Evolutionary conservation across 2,113 vertebrate genomes (phyloP).

Genomic region (Malurus elegans): DNA sequence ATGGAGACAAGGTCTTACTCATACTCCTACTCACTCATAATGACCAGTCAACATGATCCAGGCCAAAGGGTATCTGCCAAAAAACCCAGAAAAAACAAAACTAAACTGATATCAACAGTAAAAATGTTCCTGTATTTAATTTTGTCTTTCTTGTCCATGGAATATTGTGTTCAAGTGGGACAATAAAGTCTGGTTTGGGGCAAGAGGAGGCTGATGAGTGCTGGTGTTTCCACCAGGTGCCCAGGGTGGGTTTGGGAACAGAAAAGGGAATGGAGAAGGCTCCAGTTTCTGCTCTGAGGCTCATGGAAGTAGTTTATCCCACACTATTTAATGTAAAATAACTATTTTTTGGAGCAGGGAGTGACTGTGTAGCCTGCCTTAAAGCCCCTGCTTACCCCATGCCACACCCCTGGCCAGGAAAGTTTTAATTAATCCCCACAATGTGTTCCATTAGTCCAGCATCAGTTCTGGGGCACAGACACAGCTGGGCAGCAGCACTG

Average conservation of each 20-base stretch:
- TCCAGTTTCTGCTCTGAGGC: background rate
- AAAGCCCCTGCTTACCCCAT: background rate
- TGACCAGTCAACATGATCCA: background rate
- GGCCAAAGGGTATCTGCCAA: background rate
- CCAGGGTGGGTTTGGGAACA: background rate
- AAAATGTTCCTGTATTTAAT: background rate
- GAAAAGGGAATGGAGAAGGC: background rate
- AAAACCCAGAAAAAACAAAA: background rate
- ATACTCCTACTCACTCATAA: background rate
- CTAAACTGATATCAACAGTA: background rate
- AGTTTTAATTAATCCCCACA: background rate
- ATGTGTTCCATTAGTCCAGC: background rate
- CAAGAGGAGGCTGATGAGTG: background rate
- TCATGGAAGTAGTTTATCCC: background rate
- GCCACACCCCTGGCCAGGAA: background rate
- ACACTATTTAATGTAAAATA: background rate
- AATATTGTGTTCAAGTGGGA: background rate
- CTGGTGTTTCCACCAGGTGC: background rate
- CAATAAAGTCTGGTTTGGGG: background rate
- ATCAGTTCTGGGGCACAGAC: accelerated
- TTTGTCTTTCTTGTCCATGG: background rate
- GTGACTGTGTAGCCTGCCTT: background rate
- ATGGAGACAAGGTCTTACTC: background rate
- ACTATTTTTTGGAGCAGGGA: background rate
- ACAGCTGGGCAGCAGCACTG: background rate